Percentiles rank a stretch among this genome's conserved stretches.
Conservation (phyloP, 2,797 vertebrate genomes). For the Tachyglossus aculeatus region DNA sequence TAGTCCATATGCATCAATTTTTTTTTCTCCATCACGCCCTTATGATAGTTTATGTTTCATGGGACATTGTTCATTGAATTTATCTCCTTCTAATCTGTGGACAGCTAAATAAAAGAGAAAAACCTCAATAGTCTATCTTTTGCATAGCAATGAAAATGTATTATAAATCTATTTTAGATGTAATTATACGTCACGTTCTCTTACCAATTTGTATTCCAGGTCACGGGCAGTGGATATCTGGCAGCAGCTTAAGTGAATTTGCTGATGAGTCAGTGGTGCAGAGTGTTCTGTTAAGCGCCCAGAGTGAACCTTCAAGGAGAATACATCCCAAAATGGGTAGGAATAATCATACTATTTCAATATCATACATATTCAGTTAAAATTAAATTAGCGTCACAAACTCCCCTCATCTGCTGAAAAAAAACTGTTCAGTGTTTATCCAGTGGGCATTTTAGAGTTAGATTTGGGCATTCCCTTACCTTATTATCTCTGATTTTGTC, state of each 20-base stretch:
- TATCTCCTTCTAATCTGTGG: neutral
- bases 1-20: too few relatives aligned
- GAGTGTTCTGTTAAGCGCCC: slow-evolving; percentile 11
- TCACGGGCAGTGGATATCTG: slow-evolving; percentile 58
- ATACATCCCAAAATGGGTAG: slow-evolving; percentile 39
- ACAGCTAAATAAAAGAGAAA: slow-evolving; percentile 2
- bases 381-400: too few relatives aligned
- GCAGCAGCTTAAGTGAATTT: slow-evolving; percentile 50
- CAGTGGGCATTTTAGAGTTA: too few relatives aligned
- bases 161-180: too few relatives aligned
- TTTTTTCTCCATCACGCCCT: neutral
- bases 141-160: too few relatives aligned
- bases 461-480: too few relatives aligned
- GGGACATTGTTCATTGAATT: neutral
- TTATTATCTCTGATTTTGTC: too few relatives aligned
- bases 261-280: slow-evolving; percentile 48
- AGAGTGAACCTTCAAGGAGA: neutral
- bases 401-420: too few relatives aligned
- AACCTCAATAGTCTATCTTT: too few relatives aligned
- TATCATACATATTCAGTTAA: neutral
- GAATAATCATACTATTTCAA: neutral
- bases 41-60: slow-evolving; percentile 6
- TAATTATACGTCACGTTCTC: too few relatives aligned
- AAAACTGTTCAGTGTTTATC: too few relatives aligned
- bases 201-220: slow-evolving; percentile 51